Conservation (phyloP, 2,888 invertebrate species). For the Abrostola tripartita region DNA sequence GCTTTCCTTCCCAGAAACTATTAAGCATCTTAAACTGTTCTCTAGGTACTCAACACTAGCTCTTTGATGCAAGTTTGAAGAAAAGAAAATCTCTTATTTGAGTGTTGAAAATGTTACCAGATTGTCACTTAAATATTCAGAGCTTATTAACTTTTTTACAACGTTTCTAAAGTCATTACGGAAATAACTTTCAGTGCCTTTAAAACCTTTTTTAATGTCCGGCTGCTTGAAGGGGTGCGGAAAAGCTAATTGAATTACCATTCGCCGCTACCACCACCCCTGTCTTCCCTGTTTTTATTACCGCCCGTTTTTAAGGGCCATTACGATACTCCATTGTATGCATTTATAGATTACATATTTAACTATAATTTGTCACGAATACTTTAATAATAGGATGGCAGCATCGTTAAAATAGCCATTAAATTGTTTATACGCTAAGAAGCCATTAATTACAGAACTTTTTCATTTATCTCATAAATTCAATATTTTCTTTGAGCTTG, state of each 20-base stretch:
- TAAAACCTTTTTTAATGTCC: slow-evolving; percentile 41
- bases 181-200: slow-evolving; percentile 31
- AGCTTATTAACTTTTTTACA: slow-evolving; percentile 18
- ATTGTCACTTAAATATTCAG: slow-evolving; percentile 13
- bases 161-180: slow-evolving; percentile 16
- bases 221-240: slow-evolving; percentile 53
- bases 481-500: slow-evolving; percentile 58
- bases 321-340: slow-evolving; percentile 47
- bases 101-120: slow-evolving; percentile 39
- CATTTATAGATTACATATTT: slow-evolving; percentile 40
- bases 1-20: slow-evolving; percentile 67
- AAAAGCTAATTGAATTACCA: slow-evolving; percentile 64
- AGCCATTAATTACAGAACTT: slow-evolving; percentile 28
- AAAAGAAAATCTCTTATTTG: slow-evolving; percentile 33
- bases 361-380: slow-evolving; percentile 54
- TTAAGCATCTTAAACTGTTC: slow-evolving; percentile 58
- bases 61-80: slow-evolving; percentile 49
- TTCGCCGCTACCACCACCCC: slow-evolving; percentile 64
- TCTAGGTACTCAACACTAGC: slow-evolving; percentile 34
- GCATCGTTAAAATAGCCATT: slow-evolving; percentile 7
- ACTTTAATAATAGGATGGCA: slow-evolving; percentile 3
- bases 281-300: slow-evolving; percentile 44
- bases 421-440: slow-evolving; percentile 20
- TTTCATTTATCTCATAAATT: slow-evolving; percentile 31
- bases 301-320: slow-evolving; percentile 52